Conservation (phyloP, 2,113 vertebrate species). For the Lichenostomus cassidix region DNA sequence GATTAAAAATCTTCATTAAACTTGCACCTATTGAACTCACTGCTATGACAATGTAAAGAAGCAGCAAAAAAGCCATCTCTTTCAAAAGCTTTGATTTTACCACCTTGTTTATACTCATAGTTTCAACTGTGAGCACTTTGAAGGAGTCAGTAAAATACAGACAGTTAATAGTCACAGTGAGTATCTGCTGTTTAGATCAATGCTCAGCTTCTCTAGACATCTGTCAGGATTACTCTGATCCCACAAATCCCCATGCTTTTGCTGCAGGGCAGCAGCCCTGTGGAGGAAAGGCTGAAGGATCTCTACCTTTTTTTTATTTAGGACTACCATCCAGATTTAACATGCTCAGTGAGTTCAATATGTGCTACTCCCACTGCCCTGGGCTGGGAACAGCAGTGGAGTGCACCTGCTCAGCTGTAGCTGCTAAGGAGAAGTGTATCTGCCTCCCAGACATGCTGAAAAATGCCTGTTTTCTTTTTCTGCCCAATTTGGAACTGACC, state of each 20-base stretch:
- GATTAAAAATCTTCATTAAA: neutral
- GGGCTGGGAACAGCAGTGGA: neutral
- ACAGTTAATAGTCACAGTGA: neutral
- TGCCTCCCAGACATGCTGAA: neutral
- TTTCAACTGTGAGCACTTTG: neutral
- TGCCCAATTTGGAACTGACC: neutral
- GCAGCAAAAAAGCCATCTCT: neutral
- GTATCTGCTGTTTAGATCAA: neutral
- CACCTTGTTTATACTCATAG: neutral
- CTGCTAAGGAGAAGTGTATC: neutral
- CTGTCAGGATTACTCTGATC: neutral
- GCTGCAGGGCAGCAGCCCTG: neutral
- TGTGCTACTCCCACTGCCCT: fast-evolving
- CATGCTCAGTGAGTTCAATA: fast-evolving
- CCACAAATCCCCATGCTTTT: neutral
- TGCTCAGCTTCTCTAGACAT: neutral
- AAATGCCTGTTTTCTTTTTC: neutral
- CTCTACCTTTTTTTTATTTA: neutral
- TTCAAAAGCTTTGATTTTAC: neutral
- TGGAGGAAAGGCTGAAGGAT: neutral
- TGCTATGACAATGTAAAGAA: neutral
- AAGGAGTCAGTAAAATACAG: neutral
- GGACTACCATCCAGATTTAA: neutral
- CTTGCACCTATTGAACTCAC: neutral
- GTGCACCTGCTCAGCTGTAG: neutral